Percentiles rank a stretch among this genome's conserved stretches.
phyloP scores from a whole-genome alignment of 2,113 vertebrate species.

The Nycticryphes semicollaris region DNA sequence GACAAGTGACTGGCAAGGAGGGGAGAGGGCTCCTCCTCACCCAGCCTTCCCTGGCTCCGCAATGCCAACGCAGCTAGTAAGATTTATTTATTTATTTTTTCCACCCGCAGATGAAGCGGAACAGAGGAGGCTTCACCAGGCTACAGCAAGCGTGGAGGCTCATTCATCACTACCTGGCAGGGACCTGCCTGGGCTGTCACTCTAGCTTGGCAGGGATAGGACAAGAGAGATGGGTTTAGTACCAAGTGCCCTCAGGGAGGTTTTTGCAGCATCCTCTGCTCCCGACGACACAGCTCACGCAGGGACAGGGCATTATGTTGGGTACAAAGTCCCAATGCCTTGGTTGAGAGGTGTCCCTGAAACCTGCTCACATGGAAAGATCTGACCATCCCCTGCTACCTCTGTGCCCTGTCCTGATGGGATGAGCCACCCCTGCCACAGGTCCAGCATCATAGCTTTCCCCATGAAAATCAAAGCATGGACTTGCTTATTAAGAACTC shows the following conservation, averaged over 20 bases:
- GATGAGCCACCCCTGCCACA: neutral
- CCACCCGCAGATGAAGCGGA: rapidly evolving
- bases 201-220: neutral
- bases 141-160: neutral
- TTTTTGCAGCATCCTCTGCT: neutral
- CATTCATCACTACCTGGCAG: neutral
- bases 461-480: neutral
- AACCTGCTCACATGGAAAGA: neutral
- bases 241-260: rapidly evolving
- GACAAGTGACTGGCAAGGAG: neutral
- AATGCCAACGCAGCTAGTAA: neutral
- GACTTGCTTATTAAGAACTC: neutral
- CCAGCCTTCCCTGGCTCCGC: neutral
- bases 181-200: neutral
- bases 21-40: neutral
- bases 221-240: neutral
- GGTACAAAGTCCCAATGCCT: neutral
- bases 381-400: neutral
- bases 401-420: neutral
- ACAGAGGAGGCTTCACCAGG: neutral
- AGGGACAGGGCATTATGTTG: rapidly evolving
- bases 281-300: rapidly evolving
- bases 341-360: neutral
- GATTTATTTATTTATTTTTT: neutral
- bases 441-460: neutral